Evolutionary conservation across 2,113 vertebrate species (phyloP).

Genomic region (Heterotis niloticus): DNA sequence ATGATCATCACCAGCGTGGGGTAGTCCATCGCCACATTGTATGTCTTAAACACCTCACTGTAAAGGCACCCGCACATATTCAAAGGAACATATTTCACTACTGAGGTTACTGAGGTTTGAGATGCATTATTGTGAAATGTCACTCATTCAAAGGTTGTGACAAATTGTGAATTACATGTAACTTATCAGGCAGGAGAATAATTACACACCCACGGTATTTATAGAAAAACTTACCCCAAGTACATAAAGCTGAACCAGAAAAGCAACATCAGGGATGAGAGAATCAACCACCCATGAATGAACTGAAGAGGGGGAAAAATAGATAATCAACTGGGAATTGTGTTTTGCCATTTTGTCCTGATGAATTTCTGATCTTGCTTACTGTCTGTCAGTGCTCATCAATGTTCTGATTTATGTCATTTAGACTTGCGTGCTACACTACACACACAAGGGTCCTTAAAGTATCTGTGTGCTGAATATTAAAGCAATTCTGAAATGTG

Average conservation of each 20-base stretch:
- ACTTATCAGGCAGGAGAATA: background rate
- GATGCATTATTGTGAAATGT: background rate
- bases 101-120: background rate
- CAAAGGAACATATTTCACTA: background rate
- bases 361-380: background rate
- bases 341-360: background rate
- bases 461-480: background rate
- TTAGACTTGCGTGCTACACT: no score
- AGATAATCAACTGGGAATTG: background rate
- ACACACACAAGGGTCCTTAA: background rate
- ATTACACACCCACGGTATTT: background rate
- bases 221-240: constrained; percentile 74
- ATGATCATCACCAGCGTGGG: constrained; percentile 81
- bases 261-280: constrained; percentile 92
- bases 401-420: no score
- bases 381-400: background rate
- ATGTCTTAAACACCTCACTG: constrained; percentile 91
- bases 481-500: no score
- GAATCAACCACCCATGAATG: constrained; percentile 95
- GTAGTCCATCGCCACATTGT: constrained; percentile 94
- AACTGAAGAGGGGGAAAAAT: constrained; percentile 62
- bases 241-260: constrained; percentile 97
- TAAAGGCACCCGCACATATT: constrained; percentile 7
- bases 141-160: background rate
- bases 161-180: background rate